Percentiles rank a stretch among this genome's conserved stretches.
Conservation (phyloP, 37 sponge, comb jelly and placozoan genomes). For the Bolinopsis microptera region DNA sequence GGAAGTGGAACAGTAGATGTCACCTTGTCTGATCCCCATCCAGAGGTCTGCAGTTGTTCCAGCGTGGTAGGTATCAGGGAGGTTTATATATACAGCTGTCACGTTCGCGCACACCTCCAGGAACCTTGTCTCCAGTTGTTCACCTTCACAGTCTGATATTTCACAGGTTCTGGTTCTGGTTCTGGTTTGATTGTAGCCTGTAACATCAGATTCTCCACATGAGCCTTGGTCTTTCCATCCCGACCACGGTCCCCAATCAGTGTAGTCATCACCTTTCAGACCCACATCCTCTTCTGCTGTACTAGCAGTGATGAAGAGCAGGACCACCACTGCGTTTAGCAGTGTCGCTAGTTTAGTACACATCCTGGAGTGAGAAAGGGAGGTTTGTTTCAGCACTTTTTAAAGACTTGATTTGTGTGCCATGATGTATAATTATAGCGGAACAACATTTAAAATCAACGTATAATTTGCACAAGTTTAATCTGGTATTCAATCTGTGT, state of each 20-base stretch:
- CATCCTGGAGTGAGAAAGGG: no score
- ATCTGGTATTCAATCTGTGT: no score
- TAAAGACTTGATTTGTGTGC: no score
- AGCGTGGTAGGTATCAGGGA: background rate
- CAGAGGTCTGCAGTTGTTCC: constrained; percentile 1
- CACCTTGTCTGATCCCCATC: background rate
- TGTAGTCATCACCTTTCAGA: no score
- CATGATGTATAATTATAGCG: no score
- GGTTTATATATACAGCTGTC: background rate
- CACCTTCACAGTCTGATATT: background rate
- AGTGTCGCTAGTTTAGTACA: no score
- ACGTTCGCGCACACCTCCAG: background rate
- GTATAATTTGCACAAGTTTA: no score
- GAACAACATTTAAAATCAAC: no score
- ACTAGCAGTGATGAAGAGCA: no score
- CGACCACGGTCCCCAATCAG: background rate
- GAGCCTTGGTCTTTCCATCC: background rate
- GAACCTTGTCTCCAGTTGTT: background rate
- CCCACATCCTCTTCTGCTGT: no score
- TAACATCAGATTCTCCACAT: background rate
- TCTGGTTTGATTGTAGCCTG: background rate
- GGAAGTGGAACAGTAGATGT: background rate
- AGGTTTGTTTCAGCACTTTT: no score
- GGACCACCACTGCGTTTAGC: no score
- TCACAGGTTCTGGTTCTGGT: background rate